A percentile compares a stretch with the other conserved stretches of the same genome.
Evolutionary conservation across 1,140 invertebrate species (phyloP).

Genomic region (Tetramorium parvispinum): DNA sequence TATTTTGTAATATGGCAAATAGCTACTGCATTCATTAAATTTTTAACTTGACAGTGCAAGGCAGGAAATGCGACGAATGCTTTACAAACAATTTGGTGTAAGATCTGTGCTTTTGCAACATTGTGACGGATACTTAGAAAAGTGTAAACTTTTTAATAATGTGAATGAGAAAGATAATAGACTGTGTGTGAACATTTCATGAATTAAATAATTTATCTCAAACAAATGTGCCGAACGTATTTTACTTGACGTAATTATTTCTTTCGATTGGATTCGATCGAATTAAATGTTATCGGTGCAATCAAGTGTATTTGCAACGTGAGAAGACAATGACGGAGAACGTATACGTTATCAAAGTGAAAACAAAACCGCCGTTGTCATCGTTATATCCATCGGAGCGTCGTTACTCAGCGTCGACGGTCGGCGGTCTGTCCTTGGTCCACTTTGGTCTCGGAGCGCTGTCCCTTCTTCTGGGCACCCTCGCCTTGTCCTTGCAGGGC

Average conservation of each 20-base stretch:
- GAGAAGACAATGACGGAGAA: constrained; percentile 86
- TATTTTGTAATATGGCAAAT: neutral
- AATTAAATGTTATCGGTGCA: neutral
- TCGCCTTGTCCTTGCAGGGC: constrained; percentile 83
- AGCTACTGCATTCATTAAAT: neutral
- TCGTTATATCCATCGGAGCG: constrained; percentile 88
- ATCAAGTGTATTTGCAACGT: neutral
- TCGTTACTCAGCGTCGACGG: constrained; percentile 89
- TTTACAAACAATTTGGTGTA: neutral
- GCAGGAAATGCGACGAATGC: neutral
- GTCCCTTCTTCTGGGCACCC: constrained; percentile 85
- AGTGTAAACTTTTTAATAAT: neutral
- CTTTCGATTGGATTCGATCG: neutral
- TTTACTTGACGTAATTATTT: neutral
- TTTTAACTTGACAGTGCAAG: neutral
- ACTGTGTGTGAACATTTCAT: neutral
- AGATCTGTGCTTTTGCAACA: neutral
- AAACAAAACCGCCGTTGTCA: constrained; percentile 87
- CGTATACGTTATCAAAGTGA: constrained; percentile 89
- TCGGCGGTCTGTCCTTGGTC: constrained; percentile 88
- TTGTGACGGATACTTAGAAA: neutral
- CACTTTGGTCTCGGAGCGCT: constrained; percentile 86
- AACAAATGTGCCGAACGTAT: neutral
- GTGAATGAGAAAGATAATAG: neutral
- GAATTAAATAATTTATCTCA: neutral